These are phyloP conservation scores for Nineta flava DNA, from an alignment of 2,888 invertebrate genomes.

Conservation along the genomic window DNA sequence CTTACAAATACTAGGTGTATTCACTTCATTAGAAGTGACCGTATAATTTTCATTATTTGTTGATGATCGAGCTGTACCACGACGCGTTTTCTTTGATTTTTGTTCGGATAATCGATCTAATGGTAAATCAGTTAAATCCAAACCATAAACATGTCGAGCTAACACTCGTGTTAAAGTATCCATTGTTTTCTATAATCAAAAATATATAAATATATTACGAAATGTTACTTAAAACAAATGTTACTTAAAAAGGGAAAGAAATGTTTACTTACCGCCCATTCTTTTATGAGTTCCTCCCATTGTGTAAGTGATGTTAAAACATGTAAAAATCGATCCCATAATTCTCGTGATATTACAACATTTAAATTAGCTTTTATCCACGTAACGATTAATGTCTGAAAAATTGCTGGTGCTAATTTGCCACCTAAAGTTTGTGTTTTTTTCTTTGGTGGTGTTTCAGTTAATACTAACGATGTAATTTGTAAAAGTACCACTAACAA, in stretches of 20 bases:
- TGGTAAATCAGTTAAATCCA: constrained; percentile 79
- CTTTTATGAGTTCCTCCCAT: constrained; percentile 88
- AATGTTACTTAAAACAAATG: constrained; percentile 3
- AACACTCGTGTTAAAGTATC: constrained; percentile 90
- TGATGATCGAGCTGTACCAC: constrained; percentile 16
- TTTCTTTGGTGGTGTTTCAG: constrained; percentile 58
- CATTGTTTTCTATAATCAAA: constrained; percentile 83
- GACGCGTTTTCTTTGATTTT: constrained; percentile 51
- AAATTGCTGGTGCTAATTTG: constrained; percentile 69
- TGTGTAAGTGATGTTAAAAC: constrained; percentile 77
- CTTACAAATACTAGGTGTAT: not conserved
- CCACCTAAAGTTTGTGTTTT: constrained; percentile 61
- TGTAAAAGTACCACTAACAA: constrained; percentile 71
- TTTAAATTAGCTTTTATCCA: constrained; percentile 97
- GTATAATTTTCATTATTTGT: constrained; percentile 1
- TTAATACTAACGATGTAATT: constrained; percentile 79
- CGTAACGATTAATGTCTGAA: constrained; percentile 89
- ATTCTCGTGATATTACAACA: constrained; percentile 69
- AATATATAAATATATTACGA: constrained; percentile 5
- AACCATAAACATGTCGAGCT: constrained; percentile 84
- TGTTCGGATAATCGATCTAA: constrained; percentile 64
- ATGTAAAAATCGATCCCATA: constrained; percentile 88
- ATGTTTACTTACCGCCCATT: constrained; percentile 84
- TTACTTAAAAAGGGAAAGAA: not conserved
- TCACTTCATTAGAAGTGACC: not conserved